Evolutionary conservation across 2,888 invertebrate genomes (phyloP), one percentile per base, ranked within the genome.

Genomic region (Cerastoderma edule): DNA sequence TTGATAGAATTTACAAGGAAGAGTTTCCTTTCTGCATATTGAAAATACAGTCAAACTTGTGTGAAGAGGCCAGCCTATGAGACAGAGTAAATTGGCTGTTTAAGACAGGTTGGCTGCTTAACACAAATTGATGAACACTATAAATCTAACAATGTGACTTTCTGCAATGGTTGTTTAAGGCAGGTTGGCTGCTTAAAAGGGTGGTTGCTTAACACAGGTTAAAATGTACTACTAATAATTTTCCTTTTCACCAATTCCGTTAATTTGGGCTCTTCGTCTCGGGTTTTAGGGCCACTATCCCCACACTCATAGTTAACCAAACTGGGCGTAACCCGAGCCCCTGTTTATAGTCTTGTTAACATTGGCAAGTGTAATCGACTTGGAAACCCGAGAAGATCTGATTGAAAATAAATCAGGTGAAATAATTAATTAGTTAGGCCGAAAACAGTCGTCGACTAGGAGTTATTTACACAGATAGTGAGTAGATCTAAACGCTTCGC

Each of bases 351-450:
- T 39, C 60, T 60, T 60, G 60, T 60, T 60, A 60, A 60, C 60
- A 60, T 35, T 60, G 60, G 35, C 39, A 35, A 60, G 39, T n/a
- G 60, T 39, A 33, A 19, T 60, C 60, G 60, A 39, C 60, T 60
- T 60, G 22, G 60, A 60, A 60, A 60, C 39, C 60, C 5, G 32
- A 60, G 60, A n/a, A 10, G 60, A 24, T 4, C 35, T 44, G 73
- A 78, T 78, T 73, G 50, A 71, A 39, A 67, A 54, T 46, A 72
- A 81, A 81, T 78, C 81, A 78, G 60, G 75, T 78, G 78, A 63
- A 78, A 81, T 81, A 81, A 78, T 81, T 81, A 81, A 81, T 78
- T 78, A 76, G 78, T 81, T 81, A 75, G 67, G 39, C 30, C 54
- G 39, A 30, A 54, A 46, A 60, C n/a, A 53, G 50, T 39, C 66